Evolutionary conservation across 35 echinoderm and acorn worm species (phyloP).

Genomic region (Nesometra sesokonis): DNA sequence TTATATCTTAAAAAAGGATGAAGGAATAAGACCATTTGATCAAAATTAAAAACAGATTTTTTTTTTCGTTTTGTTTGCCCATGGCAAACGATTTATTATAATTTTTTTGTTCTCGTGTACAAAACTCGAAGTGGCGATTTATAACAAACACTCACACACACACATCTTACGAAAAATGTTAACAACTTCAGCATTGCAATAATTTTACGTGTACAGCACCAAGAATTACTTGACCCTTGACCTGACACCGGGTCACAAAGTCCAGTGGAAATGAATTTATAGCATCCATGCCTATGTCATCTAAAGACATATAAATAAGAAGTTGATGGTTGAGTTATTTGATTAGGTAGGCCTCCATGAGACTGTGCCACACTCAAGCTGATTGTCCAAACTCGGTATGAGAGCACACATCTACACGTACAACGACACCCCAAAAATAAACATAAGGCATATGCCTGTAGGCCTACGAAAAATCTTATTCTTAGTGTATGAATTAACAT

Average conservation of each 20-base stretch:
- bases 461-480: too few relatives aligned
- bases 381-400: too few relatives aligned
- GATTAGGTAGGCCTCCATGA: too few relatives aligned
- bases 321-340: too few relatives aligned
- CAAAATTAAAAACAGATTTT: too few relatives aligned
- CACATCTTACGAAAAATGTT: not conserved
- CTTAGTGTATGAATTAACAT: too few relatives aligned
- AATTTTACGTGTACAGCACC: not conserved
- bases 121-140: not conserved
- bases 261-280: not conserved
- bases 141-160: not conserved
- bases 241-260: not conserved
- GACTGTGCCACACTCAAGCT: too few relatives aligned
- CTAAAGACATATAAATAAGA: not conserved
- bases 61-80: not conserved
- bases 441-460: too few relatives aligned
- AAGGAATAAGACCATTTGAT: too few relatives aligned
- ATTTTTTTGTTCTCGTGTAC: not conserved
- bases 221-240: not conserved
- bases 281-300: not conserved
- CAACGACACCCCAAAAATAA: too few relatives aligned
- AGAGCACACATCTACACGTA: too few relatives aligned
- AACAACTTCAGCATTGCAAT: not conserved
- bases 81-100: not conserved
- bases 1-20: too few relatives aligned